phyloP scores from a whole-genome alignment of 1,140 invertebrate species.

The Anoplophora glabripennis region DNA sequence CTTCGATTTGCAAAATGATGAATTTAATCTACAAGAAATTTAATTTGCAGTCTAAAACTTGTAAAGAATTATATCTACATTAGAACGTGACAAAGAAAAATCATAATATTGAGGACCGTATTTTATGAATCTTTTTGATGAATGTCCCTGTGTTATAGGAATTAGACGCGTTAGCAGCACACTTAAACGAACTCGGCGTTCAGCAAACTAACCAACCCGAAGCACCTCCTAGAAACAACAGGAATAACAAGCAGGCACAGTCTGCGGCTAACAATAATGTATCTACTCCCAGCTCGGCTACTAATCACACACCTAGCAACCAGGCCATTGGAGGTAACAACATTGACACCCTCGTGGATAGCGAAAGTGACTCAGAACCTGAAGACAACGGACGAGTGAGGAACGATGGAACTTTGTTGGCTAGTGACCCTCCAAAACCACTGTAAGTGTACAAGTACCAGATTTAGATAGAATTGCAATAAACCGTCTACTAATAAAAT shows the following conservation, averaged over 20 bases:
- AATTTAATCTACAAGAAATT: too few species aligned
- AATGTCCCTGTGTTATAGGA: constrained; percentile 65
- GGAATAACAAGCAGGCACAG: constrained; percentile 47
- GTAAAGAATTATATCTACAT: too few species aligned
- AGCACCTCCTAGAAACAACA: constrained; percentile 55
- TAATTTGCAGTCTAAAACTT: too few species aligned
- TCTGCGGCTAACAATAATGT: constrained; percentile 39
- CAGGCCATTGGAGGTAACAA: constrained; percentile 38
- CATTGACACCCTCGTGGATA: constrained; percentile 61
- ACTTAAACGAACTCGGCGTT: constrained; percentile 87
- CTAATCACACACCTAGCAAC: constrained; percentile 34
- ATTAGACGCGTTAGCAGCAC: constrained; percentile 88
- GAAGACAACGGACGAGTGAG: constrained; percentile 66
- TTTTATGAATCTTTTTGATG: too few species aligned
- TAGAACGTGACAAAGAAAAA: too few species aligned
- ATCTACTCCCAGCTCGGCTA: constrained; percentile 33
- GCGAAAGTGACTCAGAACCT: constrained; percentile 64
- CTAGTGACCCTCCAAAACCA: constrained; percentile 94
- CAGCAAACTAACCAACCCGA: constrained; percentile 57
- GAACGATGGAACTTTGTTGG: constrained; percentile 90
- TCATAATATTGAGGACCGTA: too few species aligned
- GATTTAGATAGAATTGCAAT: too few species aligned
- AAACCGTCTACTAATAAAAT: too few species aligned
- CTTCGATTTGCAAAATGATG: too few species aligned
- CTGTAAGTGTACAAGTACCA: too few species aligned